Percentiles rank a stretch among this genome's conserved stretches.
Evolutionary conservation across 2,797 vertebrate genomes (phyloP).

Genomic region (Pempheris klunzingeri): DNA sequence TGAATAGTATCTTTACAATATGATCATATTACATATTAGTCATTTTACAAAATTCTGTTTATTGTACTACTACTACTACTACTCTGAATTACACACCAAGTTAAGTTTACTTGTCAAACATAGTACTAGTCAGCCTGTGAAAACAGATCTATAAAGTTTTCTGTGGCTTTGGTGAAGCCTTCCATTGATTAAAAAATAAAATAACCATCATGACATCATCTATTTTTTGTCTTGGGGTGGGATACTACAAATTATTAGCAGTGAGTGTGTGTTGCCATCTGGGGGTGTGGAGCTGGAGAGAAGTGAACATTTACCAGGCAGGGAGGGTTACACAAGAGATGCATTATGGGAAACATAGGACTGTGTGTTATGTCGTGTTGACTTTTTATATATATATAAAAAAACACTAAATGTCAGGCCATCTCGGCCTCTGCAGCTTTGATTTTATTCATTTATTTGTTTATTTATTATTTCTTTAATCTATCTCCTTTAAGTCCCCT

Average conservation of each 20-base stretch:
- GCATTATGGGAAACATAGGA: neutral
- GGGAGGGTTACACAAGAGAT: neutral
- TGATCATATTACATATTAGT: neutral
- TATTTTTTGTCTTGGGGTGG: neutral
- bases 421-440: neutral
- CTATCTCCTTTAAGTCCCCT: neutral
- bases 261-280: no score
- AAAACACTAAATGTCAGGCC: neutral
- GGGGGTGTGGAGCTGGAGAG: conserved; percentile 8
- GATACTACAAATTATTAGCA: neutral
- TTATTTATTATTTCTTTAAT: no score
- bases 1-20: neutral
- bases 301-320: neutral
- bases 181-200: neutral
- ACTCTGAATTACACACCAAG: neutral
- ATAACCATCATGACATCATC: neutral
- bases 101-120: neutral
- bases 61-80: neutral
- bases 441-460: no score
- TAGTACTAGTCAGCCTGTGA: neutral
- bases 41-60: neutral
- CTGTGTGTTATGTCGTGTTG: neutral
- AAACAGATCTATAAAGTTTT: neutral
- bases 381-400: neutral
- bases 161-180: neutral